These are phyloP conservation scores for Heliconius ismenius DNA, from an alignment of 2,888 invertebrate genomes.

Conservation along the genomic window DNA sequence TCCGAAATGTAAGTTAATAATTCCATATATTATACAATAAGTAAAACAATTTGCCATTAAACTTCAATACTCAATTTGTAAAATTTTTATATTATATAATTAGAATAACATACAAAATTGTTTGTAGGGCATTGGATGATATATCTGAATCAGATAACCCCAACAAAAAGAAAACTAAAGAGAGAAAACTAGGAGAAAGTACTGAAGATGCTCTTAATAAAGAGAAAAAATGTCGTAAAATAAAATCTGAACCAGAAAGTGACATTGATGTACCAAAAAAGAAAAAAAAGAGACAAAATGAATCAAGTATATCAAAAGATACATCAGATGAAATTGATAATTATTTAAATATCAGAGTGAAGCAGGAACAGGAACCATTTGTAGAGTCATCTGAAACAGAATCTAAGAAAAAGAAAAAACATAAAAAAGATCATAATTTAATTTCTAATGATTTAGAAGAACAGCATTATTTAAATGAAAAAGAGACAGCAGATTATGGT, in stretches of 20 bases:
- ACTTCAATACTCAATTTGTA: neutral
- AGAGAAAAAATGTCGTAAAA: slow-evolving; percentile 46
- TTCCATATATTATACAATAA: neutral
- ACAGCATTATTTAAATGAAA: neutral
- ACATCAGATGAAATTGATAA: slow-evolving; percentile 49
- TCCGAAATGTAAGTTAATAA: slow-evolving; percentile 51
- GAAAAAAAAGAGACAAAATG: slow-evolving; percentile 44
- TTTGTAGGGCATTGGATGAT: slow-evolving; percentile 21
- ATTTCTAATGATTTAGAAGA: slow-evolving; percentile 37
- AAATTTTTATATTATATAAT: neutral
- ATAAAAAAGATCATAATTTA: slow-evolving; percentile 35
- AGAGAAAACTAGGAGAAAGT: slow-evolving; percentile 43
- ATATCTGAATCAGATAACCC: slow-evolving; percentile 12
- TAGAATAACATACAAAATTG: slow-evolving; percentile 33
- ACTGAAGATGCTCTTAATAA: slow-evolving; percentile 20
- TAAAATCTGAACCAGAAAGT: slow-evolving; percentile 59
- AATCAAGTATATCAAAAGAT: slow-evolving; percentile 35
- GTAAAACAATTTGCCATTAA: neutral
- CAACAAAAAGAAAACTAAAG: slow-evolving; percentile 40
- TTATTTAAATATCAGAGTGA: slow-evolving; percentile 56
- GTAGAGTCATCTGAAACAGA: slow-evolving; percentile 42
- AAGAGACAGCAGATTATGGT: slow-evolving; percentile 15
- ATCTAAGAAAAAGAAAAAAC: slow-evolving; percentile 47
- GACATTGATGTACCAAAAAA: slow-evolving; percentile 53
- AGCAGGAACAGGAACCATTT: slow-evolving; percentile 57